Evolutionary conservation across 2,113 vertebrate genomes (phyloP).

Genomic region (Capreolus pygargus): DNA sequence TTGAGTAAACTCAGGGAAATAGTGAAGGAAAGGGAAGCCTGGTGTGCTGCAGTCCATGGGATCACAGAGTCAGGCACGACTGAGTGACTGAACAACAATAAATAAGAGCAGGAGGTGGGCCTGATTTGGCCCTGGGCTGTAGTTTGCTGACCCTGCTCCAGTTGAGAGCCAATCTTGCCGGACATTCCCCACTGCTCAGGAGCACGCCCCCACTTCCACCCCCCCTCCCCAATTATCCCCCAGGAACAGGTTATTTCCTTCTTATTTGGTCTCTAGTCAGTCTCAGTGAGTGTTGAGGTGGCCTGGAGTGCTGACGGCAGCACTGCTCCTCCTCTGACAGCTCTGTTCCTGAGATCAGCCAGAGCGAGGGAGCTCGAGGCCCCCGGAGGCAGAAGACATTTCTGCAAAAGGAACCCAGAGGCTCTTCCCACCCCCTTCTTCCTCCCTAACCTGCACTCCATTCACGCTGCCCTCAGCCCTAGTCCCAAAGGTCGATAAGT

Average conservation of each 20-base stretch:
- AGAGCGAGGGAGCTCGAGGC: constrained; percentile 52
- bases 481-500: constrained; percentile 65
- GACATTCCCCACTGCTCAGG: background rate
- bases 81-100: background rate
- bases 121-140: rapidly evolving
- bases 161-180: background rate
- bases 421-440: constrained; percentile 9
- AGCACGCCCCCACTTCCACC: background rate
- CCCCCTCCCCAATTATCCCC: background rate
- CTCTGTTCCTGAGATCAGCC: constrained; percentile 70
- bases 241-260: background rate
- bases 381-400: constrained; percentile 21
- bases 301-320: background rate
- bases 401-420: constrained; percentile 56
- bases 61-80: background rate
- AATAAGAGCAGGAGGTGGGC: background rate
- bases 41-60: background rate
- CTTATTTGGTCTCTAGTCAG: background rate
- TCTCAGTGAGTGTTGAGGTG: background rate
- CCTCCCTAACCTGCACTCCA: background rate
- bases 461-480: constrained; percentile 37
- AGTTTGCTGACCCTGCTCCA: background rate
- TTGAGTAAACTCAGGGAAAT: background rate
- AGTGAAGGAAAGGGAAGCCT: background rate
- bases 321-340: constrained; percentile 45